Evolutionary conservation across 2,113 vertebrate species (phyloP), one percentile per base, ranked within the genome.

Genomic region (Gymnorhina tibicen): DNA sequence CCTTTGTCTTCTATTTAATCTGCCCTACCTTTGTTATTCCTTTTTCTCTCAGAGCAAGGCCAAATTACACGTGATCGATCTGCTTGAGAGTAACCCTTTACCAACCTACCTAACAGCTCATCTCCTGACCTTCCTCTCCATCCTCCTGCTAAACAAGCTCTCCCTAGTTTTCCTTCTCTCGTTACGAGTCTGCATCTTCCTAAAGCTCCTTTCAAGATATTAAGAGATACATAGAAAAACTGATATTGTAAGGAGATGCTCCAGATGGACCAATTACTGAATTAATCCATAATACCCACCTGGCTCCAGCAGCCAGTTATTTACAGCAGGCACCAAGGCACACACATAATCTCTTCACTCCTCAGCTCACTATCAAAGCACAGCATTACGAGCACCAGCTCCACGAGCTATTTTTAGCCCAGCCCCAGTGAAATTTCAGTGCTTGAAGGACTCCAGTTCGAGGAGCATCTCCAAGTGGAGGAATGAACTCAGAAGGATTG

Each of bases 241-340:
- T 84, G 86, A 73, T 87, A 75, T 23, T 63, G 60, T 77, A 89
- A 88, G 83, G 26, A 93, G 88, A 55, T 10, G n/a, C 58, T 91
- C 92, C 86, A 56, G 92, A 93, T 85, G 92, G 93, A 88, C 90
- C 96, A 94, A 95, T 96, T 96, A 93, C 52, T 41, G 86, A 91
- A 90, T 86, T 90, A 92, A 95, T 95, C 88, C 53, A 35, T 74
- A 85, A 91, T 24, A 82, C 72, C 82, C 72, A 91, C 80, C 89
- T 89, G 89, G 94, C 76, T 91, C 30, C 86, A 58, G 73, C n/a
- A 92, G 87, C 84, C 72, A 70, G 56, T 75, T 89, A 85, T 92
- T 91, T 96, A 87, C 94, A 87, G 93, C 74, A 70, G 63, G 50
- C 77, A 81, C 84, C 77, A 28, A 79, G 70, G 69, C 49, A 3